These are phyloP conservation scores for Rhadinocentrus ornatus DNA, from an alignment of 2,797 vertebrate species.

Conservation along the genomic window DNA sequence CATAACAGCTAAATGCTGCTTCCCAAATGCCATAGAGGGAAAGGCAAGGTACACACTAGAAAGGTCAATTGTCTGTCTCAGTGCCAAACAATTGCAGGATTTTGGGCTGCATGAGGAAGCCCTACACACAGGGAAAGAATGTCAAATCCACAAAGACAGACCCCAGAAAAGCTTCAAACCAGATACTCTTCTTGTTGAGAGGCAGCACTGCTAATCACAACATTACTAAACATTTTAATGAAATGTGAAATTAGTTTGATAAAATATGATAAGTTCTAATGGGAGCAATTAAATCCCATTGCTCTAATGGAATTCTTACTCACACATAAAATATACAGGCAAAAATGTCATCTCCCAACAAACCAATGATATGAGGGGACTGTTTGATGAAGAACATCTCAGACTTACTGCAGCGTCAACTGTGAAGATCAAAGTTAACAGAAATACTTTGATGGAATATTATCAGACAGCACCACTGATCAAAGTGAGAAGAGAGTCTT, in stretches of 20 bases:
- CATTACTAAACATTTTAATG: not conserved
- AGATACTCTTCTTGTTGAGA: too few relatives aligned
- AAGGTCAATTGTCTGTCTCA: too few relatives aligned
- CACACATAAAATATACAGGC: not conserved
- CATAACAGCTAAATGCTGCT: too few relatives aligned
- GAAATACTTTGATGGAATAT: not conserved
- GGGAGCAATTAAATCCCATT: not conserved
- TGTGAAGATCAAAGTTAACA: not conserved
- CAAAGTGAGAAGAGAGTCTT: not conserved
- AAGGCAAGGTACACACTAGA: too few relatives aligned
- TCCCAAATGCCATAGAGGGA: too few relatives aligned
- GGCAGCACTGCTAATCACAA: too few relatives aligned
- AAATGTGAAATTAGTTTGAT: not conserved
- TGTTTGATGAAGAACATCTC: slow-evolving; percentile 4
- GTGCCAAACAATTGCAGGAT: too few relatives aligned
- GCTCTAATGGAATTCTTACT: not conserved
- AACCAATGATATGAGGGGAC: not conserved
- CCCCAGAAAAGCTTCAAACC: too few relatives aligned
- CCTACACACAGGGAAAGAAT: too few relatives aligned
- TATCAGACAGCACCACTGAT: not conserved
- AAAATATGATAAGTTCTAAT: not conserved
- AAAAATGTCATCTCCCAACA: slow-evolving; percentile 9
- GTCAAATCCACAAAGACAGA: too few relatives aligned
- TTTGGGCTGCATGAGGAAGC: too few relatives aligned
- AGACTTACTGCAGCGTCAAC: not conserved